These are phyloP conservation scores for Dryobotodes eremita DNA, from an alignment of 2,888 invertebrate genomes.

Conservation along the genomic window DNA sequence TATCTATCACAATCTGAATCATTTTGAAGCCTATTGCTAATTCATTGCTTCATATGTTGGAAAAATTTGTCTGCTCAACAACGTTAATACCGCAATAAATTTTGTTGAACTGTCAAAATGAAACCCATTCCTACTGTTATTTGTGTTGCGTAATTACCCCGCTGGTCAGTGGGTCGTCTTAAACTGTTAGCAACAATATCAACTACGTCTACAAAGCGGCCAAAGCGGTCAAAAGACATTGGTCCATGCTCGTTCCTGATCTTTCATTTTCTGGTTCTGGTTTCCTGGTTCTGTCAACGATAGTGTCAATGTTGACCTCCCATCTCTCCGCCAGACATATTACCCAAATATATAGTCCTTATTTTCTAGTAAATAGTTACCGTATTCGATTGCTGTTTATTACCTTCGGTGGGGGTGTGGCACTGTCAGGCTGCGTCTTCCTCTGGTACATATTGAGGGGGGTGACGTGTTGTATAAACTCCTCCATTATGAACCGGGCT, in stretches of 20 bases:
- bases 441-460: conserved; percentile 77
- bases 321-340: not conserved
- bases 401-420: conserved; percentile 18
- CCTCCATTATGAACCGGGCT: conserved; percentile 86
- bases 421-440: conserved; percentile 38
- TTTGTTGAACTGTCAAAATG: too few relatives aligned
- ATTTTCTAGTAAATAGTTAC: not conserved
- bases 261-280: too few relatives aligned
- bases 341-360: not conserved
- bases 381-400: not conserved
- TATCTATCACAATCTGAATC: too few relatives aligned
- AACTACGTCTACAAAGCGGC: not conserved
- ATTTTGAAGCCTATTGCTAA: too few relatives aligned
- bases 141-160: too few relatives aligned
- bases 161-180: too few relatives aligned
- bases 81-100: too few relatives aligned
- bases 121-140: too few relatives aligned
- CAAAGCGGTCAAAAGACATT: not conserved
- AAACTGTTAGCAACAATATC: not conserved
- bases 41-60: too few relatives aligned
- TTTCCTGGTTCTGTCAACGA: too few relatives aligned
- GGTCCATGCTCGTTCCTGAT: not conserved
- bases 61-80: too few relatives aligned
- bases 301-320: not conserved
- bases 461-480: conserved; percentile 85